Base-by-base conservation (phyloP, 1,140 invertebrate species). In the Steinernema khuongi region DNA sequence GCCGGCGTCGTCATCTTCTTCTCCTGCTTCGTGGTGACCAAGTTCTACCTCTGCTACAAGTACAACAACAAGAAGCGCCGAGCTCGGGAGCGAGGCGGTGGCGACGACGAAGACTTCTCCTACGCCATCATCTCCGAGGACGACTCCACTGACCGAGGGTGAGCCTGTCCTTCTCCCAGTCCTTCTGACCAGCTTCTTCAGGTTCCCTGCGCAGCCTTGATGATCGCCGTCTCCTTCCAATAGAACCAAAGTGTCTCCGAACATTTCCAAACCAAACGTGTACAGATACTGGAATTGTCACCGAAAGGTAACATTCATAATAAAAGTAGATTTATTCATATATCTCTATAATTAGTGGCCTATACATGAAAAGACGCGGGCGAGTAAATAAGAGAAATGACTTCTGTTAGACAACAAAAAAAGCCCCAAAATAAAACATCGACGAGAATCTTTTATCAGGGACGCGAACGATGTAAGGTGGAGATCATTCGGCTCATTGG, bases 21-120 rank as follows among this genome's bases (percentile, higher is more conserved):
- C 22, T 7, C 50, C 4, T 60, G 50, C 50, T 60, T 60, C 50
- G 26, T 60, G 14, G 19, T 60, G 7, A 60, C 50, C 7, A 60
- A 60, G 19, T 26, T 60, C 14, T 60, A 60, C 50, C 22, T 60
- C 4, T 60, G 50, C 19, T 60, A 14, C 50, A 60, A 60, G 22
- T 60, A 60, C 50, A 60, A 41, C n/a, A 41, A 60, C 50, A 60
- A 60, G 19, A 60, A 60, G 19, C 50, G 50, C 4, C 50, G 50
- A 14, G n/a, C n/a, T n/a, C n/a, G n/a, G n/a, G 50, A 60, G 50
- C 7, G 50, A 4, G 19, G 26, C 11, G 50, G 50, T 22, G 50
- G 50, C 7, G 50, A 60, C 50, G 50, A 60, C 14, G 50, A 41
- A 41, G 36, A 60, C 50, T 60, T 60, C 26, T 60, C 50, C 7